Evolutionary conservation across 2,888 invertebrate species (phyloP).

Genomic region (Tricholauxania praeusta): DNA sequence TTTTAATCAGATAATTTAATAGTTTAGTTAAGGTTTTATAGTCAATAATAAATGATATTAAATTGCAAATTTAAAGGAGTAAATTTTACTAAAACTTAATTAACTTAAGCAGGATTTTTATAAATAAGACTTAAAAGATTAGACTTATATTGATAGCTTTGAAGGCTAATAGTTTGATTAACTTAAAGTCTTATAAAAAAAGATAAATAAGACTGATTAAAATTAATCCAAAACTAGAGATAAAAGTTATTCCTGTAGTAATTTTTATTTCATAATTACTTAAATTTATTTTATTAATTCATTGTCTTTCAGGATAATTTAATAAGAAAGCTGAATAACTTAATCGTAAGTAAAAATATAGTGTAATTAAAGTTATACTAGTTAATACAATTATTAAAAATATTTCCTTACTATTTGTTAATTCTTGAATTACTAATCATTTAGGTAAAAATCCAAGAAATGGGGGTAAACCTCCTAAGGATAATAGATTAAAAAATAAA

Average conservation of each 20-base stretch:
- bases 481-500: slow-evolving; percentile 71
- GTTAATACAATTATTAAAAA: slow-evolving; percentile 68
- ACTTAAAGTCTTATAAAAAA: slow-evolving; percentile 70
- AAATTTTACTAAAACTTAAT: slow-evolving; percentile 68
- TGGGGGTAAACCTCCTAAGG: slow-evolving; percentile 73
- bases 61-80: slow-evolving; percentile 74
- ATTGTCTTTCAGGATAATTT: slow-evolving; percentile 70
- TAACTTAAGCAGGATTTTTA: too few species aligned
- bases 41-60: slow-evolving; percentile 69
- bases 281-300: slow-evolving; percentile 55
- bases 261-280: slow-evolving; percentile 67
- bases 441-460: slow-evolving; percentile 75
- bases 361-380: slow-evolving; percentile 70
- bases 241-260: slow-evolving; percentile 57
- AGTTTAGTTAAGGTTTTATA: slow-evolving; percentile 55
- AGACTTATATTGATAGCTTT: slow-evolving; percentile 72
- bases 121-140: slow-evolving; percentile 66
- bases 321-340: slow-evolving; percentile 69
- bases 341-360: slow-evolving; percentile 73
- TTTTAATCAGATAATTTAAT: too few species aligned
- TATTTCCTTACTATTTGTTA: slow-evolving; percentile 68
- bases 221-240: slow-evolving; percentile 58
- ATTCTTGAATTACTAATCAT: slow-evolving; percentile 72
- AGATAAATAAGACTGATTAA: slow-evolving; percentile 52
- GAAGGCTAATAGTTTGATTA: slow-evolving; percentile 75